Conservation (phyloP, 2,888 invertebrate genomes). For the Bombylius discolor region DNA sequence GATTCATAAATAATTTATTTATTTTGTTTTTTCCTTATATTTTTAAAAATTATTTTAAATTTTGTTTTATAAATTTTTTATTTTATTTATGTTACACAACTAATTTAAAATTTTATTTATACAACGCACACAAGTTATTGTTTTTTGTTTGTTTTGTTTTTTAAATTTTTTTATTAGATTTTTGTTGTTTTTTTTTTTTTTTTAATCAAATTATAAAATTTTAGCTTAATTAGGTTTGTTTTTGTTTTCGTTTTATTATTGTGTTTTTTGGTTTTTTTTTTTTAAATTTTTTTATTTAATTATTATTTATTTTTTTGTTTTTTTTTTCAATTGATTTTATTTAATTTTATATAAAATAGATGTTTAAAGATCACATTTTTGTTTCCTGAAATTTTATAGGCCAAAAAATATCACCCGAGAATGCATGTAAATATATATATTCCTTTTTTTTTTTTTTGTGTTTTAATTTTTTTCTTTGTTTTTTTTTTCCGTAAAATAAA, state of each 20-base stretch:
- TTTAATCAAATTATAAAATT: background rate
- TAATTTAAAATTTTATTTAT: too few relatives aligned
- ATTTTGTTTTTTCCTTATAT: conserved; percentile 1
- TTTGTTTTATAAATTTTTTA: conserved; percentile 4
- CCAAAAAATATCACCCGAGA: conserved; percentile 12
- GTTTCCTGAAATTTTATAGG: conserved; percentile 6
- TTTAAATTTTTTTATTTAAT: conserved; percentile 2
- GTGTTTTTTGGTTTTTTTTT: conserved; percentile 1
- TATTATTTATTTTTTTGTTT: background rate
- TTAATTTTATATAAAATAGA: background rate
- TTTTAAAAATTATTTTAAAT: conserved; percentile 2
- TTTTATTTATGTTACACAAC: background rate
- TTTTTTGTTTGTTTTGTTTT: conserved; percentile 17
- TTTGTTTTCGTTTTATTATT: background rate
- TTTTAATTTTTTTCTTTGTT: conserved; percentile 2
- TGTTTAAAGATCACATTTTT: conserved; percentile 5
- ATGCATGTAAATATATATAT: conserved; percentile 2
- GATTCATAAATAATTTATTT: background rate
- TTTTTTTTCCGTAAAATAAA: background rate
- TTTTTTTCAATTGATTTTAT: background rate
- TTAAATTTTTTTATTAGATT: background rate
- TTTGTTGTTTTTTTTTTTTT: conserved; percentile 2
- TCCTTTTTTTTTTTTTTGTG: conserved; percentile 4
- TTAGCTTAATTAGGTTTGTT: background rate
- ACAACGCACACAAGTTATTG: conserved; percentile 9